Conservation (phyloP, 2,888 invertebrate genomes). For the Rhamnusium bicolor region DNA sequence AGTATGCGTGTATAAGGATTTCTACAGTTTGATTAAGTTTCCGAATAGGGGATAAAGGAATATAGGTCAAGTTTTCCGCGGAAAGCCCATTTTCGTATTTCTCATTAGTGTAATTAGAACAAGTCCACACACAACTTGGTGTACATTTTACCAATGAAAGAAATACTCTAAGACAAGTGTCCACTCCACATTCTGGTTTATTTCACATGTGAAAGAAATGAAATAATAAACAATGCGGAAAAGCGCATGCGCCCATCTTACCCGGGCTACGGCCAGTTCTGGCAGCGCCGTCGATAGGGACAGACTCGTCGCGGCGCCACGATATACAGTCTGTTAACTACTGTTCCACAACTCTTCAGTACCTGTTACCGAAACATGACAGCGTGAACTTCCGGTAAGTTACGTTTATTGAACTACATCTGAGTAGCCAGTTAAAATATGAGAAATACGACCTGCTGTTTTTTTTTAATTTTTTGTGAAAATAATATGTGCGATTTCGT, state of each 20-base stretch:
- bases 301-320: slow-evolving; percentile 63
- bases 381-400: slow-evolving; percentile 36
- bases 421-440: not conserved
- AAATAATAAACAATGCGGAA: slow-evolving; percentile 66
- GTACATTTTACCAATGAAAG: not conserved
- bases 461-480: no score
- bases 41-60: not conserved
- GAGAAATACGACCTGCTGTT: no score
- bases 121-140: not conserved
- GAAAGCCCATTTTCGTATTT: not conserved
- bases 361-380: slow-evolving; percentile 36
- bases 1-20: not conserved
- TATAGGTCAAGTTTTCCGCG: slow-evolving; percentile 18
- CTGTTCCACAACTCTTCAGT: not conserved
- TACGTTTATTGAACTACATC: not conserved
- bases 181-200: slow-evolving; percentile 8
- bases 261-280: slow-evolving; percentile 65
- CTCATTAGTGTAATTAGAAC: slow-evolving; percentile 14
- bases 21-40: not conserved
- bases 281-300: slow-evolving; percentile 61
- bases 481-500: no score
- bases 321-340: slow-evolving; percentile 13
- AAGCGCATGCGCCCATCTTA: slow-evolving; percentile 64
- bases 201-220: slow-evolving; percentile 37
- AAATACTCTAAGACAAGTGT: not conserved